A percentile compares a stretch with the other conserved stretches of the same genome.
Evolutionary conservation across 2,888 invertebrate genomes (phyloP).

Genomic region (Cistogaster globosa): DNA sequence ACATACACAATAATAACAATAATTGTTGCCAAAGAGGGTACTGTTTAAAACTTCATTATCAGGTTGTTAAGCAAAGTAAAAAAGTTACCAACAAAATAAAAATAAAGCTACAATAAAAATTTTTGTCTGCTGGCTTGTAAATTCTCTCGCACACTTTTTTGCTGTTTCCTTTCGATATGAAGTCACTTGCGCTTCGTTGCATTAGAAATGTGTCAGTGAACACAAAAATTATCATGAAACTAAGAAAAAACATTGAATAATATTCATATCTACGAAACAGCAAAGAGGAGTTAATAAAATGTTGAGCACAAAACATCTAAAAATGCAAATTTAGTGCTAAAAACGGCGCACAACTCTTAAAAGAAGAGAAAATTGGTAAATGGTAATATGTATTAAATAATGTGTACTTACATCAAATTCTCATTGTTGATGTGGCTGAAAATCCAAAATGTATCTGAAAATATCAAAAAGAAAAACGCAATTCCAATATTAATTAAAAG

Average conservation of each 20-base stretch:
- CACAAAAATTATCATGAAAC: slow-evolving; percentile 59
- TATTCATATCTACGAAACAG: slow-evolving; percentile 18
- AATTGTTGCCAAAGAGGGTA: slow-evolving; percentile 44
- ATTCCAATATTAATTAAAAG: slow-evolving; percentile 4
- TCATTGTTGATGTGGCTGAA: slow-evolving; percentile 37
- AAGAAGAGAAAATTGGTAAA: too few species aligned
- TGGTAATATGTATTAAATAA: neutral
- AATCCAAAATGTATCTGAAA: slow-evolving; percentile 33
- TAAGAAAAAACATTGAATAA: slow-evolving; percentile 51
- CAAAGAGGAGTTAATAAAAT: slow-evolving; percentile 53
- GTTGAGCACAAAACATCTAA: slow-evolving; percentile 26
- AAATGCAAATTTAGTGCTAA: slow-evolving; percentile 24
- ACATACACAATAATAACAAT: slow-evolving; percentile 9
- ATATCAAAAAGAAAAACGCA: slow-evolving; percentile 27
- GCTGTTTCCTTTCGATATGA: slow-evolving; percentile 33
- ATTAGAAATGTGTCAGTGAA: slow-evolving; percentile 72
- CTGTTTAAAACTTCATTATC: slow-evolving; percentile 61
- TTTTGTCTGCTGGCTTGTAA: slow-evolving; percentile 29
- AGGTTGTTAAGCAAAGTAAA: slow-evolving; percentile 21
- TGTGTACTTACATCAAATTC: slow-evolving; percentile 51
- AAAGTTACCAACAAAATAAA: neutral
- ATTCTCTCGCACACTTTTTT: slow-evolving; percentile 13
- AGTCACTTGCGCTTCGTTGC: slow-evolving; percentile 66
- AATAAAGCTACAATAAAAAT: slow-evolving; percentile 14
- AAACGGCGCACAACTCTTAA: neutral